Evolutionary conservation across 2,888 invertebrate genomes (phyloP), one percentile per base, ranked within the genome.

Genomic region (Leptogaster cylindrica): DNA sequence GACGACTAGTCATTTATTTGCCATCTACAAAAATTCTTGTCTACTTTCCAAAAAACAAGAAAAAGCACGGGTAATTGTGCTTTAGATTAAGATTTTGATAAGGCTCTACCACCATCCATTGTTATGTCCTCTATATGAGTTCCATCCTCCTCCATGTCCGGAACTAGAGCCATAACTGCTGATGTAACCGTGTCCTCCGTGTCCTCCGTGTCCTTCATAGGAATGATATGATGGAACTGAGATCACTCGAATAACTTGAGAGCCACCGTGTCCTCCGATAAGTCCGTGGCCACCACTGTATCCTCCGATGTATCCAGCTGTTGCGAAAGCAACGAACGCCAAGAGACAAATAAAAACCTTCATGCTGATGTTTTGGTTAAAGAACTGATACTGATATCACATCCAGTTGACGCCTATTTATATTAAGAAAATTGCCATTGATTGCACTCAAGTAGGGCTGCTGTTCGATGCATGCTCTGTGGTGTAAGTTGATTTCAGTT

Each of bases 371-470:
- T 20, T 52, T 52, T 20, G 52, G 33, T 39, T 39, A 23, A 58
- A 58, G 58, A 41, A 58, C n/a, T 41, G 58, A 12, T 12, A 58
- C 58, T 58, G 58, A 58, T 58, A 58, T n/a, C n/a, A n/a, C n/a
- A n/a, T n/a, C n/a, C n/a, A n/a, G n/a, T n/a, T n/a, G n/a, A n/a
- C n/a, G n/a, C n/a, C n/a, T n/a, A n/a, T n/a, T n/a, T n/a, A n/a
- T n/a, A n/a, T n/a, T n/a, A n/a, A n/a, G n/a, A n/a, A n/a, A n/a
- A n/a, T n/a, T n/a, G n/a, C n/a, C n/a, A n/a, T n/a, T n/a, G n/a
- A n/a, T n/a, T n/a, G n/a, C n/a, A n/a, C n/a, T n/a, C n/a, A n/a
- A n/a, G n/a, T n/a, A n/a, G n/a, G n/a, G n/a, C n/a, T n/a, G n/a
- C n/a, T n/a, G n/a, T n/a, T n/a, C n/a, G n/a, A n/a, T n/a, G n/a